Evolutionary conservation across 1,140 invertebrate species (phyloP), one percentile per base, ranked within the genome.

Genomic region (Musca domestica): DNA sequence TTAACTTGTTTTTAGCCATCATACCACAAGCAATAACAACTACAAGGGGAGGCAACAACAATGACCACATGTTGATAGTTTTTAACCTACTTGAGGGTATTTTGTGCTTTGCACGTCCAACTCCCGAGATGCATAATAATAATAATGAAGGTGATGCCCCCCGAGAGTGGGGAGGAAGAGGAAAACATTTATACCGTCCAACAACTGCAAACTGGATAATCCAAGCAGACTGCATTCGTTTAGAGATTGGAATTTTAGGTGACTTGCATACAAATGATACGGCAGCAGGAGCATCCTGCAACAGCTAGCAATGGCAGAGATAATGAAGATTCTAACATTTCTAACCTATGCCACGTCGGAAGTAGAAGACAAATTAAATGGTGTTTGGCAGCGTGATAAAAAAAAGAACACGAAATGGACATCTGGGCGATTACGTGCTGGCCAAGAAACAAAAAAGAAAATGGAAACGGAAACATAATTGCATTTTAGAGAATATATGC

Each of bases 71-170:
- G 52, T 56, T 56, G 52, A 56, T 56, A 56, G 52, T 56, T 56
- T 56, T 56, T 56, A 56, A 56, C 52, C 52, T 56, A 56, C 52
- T 56, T 56, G 52, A 27, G 52, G 34, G 34, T n/a, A n/a, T 56
- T 56, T 56, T 52, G 51, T 56, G 52, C 25, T 20, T 56, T 27
- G 52, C 52, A 56, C 52, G 52, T 56, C 12, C 19, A 7, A 5
- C 48, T 49, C 23, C 23, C 34, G 34, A 41, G 34, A 30, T 41
- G 34, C 34, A 41, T 41, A 41, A 41, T 41, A 41, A 41, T 41
- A 41, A 41, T 41, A 41, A 41, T 41, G 34, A 41, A 41, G 34
- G 34, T 41, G 34, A 9, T 12, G 48, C 10, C 2, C 4, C 14
- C 23, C n/a, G n/a, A n/a, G n/a, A 30, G 23, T 22, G 9, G 9